phyloP scores from a whole-genome alignment of 2,113 vertebrate species.

The Brevimyrus niger region DNA sequence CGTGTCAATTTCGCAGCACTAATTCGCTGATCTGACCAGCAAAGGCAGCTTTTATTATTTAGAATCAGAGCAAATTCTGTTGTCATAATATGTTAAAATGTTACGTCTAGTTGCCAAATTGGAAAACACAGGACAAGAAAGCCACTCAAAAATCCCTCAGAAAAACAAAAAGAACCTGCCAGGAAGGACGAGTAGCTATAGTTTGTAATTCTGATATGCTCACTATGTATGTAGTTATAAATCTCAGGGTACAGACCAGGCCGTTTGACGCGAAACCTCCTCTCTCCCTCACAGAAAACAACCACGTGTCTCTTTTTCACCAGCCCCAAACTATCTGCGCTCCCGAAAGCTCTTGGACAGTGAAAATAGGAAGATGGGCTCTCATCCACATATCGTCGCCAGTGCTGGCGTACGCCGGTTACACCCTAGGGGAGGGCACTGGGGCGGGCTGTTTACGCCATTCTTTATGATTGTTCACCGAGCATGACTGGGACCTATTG shows the following conservation, averaged over 20 bases:
- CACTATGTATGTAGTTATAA: not conserved
- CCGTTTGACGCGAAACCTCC: not conserved
- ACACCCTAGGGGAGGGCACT: not conserved
- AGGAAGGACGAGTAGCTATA: not conserved
- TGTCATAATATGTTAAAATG: not conserved
- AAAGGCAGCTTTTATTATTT: not conserved
- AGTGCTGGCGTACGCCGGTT: not conserved
- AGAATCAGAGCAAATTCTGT: not conserved
- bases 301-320: not conserved
- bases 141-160: not conserved
- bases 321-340: not conserved
- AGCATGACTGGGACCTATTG: slow-evolving; percentile 2
- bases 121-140: not conserved
- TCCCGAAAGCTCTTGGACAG: not conserved
- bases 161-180: not conserved
- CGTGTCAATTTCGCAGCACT: not conserved
- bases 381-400: not conserved
- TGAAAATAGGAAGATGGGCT: not conserved
- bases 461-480: not conserved
- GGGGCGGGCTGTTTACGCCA: not conserved
- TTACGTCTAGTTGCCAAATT: not conserved
- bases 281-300: not conserved
- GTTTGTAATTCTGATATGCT: not conserved
- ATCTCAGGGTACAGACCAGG: not conserved
- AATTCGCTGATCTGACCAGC: not conserved